phyloP scores from a whole-genome alignment of 2,888 invertebrate genomes.

The Lottia gigantea region DNA sequence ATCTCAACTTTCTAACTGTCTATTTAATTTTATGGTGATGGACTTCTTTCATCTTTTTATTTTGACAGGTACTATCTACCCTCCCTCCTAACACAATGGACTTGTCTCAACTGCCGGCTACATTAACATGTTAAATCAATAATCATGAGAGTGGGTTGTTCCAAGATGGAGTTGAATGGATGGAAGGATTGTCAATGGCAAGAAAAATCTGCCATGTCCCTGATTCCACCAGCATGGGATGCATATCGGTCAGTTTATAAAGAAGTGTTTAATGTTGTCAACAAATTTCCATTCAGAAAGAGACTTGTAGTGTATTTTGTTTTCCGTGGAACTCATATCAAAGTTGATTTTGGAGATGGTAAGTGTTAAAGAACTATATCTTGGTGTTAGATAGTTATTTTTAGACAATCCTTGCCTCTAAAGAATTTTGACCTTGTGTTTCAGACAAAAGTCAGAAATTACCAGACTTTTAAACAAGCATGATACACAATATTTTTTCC shows the following conservation, averaged over 20 bases:
- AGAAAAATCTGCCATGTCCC: slow-evolving; percentile 21
- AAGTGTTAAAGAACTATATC: slow-evolving; percentile 21
- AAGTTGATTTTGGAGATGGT: slow-evolving; percentile 44
- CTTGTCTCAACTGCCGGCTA: slow-evolving; percentile 18
- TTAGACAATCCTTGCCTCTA: slow-evolving; percentile 7
- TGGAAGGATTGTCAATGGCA: slow-evolving; percentile 26
- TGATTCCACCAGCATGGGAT: slow-evolving; percentile 34
- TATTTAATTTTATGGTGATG: slow-evolving; percentile 13
- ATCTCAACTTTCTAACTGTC: too few species aligned
- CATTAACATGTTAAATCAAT: slow-evolving; percentile 24
- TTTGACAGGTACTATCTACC: slow-evolving; percentile 7
- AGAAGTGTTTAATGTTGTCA: slow-evolving; percentile 32
- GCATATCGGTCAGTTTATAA: slow-evolving; percentile 28
- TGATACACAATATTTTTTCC: too few species aligned
- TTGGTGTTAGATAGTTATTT: neutral
- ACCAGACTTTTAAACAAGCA: neutral
- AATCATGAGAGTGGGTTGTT: slow-evolving; percentile 20
- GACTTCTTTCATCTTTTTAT: slow-evolving; percentile 12
- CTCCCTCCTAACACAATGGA: slow-evolving; percentile 25
- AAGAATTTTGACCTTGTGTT: slow-evolving; percentile 7
- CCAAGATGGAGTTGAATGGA: slow-evolving; percentile 30
- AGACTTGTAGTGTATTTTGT: slow-evolving; percentile 37
- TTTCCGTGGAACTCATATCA: slow-evolving; percentile 36
- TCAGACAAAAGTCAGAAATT: slow-evolving; percentile 7
- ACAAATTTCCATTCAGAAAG: slow-evolving; percentile 34